phyloP scores from a whole-genome alignment of 2,113 vertebrate species.

The Petrocephalus zakoni region DNA sequence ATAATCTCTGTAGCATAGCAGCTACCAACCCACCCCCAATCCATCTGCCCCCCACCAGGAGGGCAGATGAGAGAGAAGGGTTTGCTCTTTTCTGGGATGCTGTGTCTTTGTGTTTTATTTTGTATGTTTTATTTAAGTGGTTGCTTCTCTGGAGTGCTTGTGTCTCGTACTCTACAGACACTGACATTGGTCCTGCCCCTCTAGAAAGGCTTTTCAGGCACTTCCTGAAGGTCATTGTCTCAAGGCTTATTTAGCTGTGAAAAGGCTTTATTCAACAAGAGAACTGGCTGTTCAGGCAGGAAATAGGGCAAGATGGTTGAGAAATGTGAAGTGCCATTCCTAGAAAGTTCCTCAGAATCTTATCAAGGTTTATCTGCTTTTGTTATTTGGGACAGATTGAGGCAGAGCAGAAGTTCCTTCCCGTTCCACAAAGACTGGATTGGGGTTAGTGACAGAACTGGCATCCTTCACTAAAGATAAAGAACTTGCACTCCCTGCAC shows the following conservation, averaged over 20 bases:
- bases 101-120: neutral
- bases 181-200: neutral
- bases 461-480: neutral
- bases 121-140: neutral
- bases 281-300: neutral
- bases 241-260: neutral
- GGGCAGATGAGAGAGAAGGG: neutral
- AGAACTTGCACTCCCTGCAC: neutral
- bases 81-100: neutral
- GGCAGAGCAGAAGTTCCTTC: neutral
- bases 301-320: neutral
- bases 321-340: neutral
- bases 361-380: constrained; percentile 4
- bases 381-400: neutral
- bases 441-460: neutral
- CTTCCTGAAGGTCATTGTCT: constrained; percentile 13
- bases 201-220: neutral
- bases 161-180: neutral
- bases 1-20: neutral
- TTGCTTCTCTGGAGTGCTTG: neutral
- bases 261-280: neutral
- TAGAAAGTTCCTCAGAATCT: constrained; percentile 1
- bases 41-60: neutral
- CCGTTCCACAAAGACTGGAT: neutral
- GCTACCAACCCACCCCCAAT: neutral